Conservation (phyloP, 2,888 invertebrate species). For the Bellardia pandia region DNA sequence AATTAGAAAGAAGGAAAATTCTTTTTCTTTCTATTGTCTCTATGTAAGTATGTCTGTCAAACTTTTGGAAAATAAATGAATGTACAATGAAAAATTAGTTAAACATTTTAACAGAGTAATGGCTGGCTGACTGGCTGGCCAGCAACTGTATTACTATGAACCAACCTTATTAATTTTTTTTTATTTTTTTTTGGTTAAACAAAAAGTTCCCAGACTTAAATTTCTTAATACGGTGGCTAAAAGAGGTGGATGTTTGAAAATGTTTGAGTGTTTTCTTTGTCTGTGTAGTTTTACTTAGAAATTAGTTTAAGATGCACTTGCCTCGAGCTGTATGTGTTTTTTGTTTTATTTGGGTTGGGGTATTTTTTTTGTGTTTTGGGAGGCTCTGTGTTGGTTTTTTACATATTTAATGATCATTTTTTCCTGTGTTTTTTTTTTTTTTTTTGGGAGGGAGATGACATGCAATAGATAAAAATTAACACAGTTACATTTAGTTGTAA, state of each 20-base stretch:
- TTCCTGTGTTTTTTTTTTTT: not conserved
- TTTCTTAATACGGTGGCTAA: conserved; percentile 63
- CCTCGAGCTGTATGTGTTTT: conserved; percentile 30
- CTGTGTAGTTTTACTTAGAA: conserved; percentile 6
- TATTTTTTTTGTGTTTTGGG: not conserved
- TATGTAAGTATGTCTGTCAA: conserved; percentile 14
- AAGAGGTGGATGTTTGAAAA: conserved; percentile 60
- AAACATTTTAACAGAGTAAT: conserved; percentile 45
- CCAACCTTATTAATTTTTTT: not conserved
- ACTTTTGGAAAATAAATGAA: conserved; percentile 73
- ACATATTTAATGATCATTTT: conserved; percentile 69
- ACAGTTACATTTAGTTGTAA: conserved; percentile 66
- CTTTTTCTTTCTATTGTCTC: conserved; percentile 35
- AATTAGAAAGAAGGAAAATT: conserved; percentile 44
- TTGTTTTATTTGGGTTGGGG: conserved; percentile 21
- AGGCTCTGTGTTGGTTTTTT: conserved; percentile 33
- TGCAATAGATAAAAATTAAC: conserved; percentile 70
- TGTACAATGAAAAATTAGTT: conserved; percentile 79
- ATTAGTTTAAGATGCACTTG: conserved; percentile 62
- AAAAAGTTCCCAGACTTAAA: conserved; percentile 77
- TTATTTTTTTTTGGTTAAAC: conserved; percentile 72
- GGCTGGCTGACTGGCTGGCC: not conserved
- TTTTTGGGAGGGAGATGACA: conserved; percentile 53
- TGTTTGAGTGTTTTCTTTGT: conserved; percentile 23
- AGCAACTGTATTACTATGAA: conserved; percentile 45